Evolutionary conservation across 1,140 invertebrate genomes (phyloP), one percentile per base, ranked within the genome.

Genomic region (Dinoponera quadriceps): DNA sequence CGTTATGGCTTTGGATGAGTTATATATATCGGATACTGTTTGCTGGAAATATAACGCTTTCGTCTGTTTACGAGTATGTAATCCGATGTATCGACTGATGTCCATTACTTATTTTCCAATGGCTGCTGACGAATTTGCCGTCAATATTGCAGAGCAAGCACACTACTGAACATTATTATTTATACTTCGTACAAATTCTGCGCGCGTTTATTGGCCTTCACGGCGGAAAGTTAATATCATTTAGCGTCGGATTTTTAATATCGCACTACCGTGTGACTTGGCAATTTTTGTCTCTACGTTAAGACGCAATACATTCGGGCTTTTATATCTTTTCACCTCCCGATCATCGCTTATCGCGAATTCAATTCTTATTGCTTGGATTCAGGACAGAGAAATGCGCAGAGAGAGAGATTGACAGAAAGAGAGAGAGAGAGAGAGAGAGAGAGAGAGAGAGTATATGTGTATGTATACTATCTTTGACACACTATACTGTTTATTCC

Each of bases 81-180:
- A 54, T 16, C 11, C 29, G 16, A 57, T 18, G 9, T 59, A 57
- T 72, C 33, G 54, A 72, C 44, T 25, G 16, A 20, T 57, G 16
- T 57, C 3, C 54, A 38, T 29, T 59, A 59, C 33, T 38, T 68
- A 68, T 68, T 51, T 72, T 72, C 20, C 51, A 38, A 18, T 59
- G 20, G 25, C 54, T 59, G 69, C 69, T 57, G 16, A 72, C 44
- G n/a, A 72, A 72, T 72, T 72, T 16, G 16, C 11, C 38, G 54
- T 72, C 54, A 38, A 72, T 57, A 57, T 38, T 72, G 2, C 2
- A 22, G 20, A 38, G 29, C 29, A 27, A 38, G 38, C 9, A 16
- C 14, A 44, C 29, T 57, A 59, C 22, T 18, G 29, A 25, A 72
- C 25, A 57, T 59, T 38, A 57, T 59, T 44, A 57, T 25, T 29